phyloP scores from a whole-genome alignment of 2,888 invertebrate genomes.

The Panzeria rudis region DNA sequence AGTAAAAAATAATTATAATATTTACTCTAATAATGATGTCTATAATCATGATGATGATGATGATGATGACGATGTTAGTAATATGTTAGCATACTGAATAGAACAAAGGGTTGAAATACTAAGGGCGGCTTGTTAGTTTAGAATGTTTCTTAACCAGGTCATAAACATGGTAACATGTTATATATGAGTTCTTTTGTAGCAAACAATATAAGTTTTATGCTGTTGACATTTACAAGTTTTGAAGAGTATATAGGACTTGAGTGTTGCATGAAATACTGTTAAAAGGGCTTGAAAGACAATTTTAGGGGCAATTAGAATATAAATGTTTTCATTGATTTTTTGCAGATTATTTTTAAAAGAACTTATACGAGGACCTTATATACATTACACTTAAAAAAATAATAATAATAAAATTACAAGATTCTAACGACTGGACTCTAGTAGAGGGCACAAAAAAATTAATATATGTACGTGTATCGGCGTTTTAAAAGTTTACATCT shows the following conservation, averaged over 20 bases:
- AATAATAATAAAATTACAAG: no score
- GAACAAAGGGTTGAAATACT: constrained; percentile 3
- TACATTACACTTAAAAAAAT: no score
- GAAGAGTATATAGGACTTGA: neutral
- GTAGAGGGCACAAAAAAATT: no score
- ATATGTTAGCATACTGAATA: neutral
- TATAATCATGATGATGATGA: neutral
- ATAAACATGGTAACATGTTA: constrained; percentile 27
- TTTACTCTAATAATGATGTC: constrained; percentile 28
- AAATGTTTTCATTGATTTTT: neutral
- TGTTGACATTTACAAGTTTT: constrained; percentile 17
- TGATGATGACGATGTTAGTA: neutral
- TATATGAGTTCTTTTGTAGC: neutral
- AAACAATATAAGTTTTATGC: neutral
- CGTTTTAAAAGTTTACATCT: no score
- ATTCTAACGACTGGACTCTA: no score
- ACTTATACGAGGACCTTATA: no score
- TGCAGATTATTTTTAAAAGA: neutral
- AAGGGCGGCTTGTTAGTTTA: neutral
- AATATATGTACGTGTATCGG: no score
- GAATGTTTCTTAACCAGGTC: constrained; percentile 52
- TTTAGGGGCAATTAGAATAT: neutral
- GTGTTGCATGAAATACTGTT: neutral
- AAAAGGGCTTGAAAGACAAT: neutral
- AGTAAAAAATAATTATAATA: constrained; percentile 23